Conservation (phyloP, 2,888 invertebrate genomes). For the Tillus elongatus region DNA sequence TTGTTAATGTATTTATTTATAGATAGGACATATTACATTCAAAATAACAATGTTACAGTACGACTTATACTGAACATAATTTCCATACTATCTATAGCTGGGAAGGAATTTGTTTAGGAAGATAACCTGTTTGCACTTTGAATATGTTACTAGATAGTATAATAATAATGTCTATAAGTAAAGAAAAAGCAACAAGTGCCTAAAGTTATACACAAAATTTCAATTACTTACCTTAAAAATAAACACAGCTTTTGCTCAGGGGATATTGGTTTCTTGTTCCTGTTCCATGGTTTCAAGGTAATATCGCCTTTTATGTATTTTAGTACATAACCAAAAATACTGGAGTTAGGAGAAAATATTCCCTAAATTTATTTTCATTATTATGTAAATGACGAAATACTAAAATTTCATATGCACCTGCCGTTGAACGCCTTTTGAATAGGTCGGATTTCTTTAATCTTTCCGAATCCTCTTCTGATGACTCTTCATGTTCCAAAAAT, state of each 20-base stretch:
- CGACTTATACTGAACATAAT: no score
- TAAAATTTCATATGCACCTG: constrained; percentile 6
- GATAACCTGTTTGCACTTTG: no score
- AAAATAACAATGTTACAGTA: no score
- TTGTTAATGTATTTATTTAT: no score
- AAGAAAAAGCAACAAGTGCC: no score
- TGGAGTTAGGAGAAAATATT: constrained; percentile 14
- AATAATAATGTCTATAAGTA: no score
- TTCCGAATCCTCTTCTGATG: constrained; percentile 4
- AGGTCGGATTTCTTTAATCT: neutral
- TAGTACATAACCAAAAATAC: constrained; percentile 17
- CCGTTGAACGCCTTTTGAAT: constrained; percentile 4
- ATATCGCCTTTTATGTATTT: constrained; percentile 19
- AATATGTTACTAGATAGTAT: no score
- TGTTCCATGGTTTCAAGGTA: constrained; percentile 17
- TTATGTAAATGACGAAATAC: constrained; percentile 1
- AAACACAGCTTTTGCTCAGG: constrained; percentile 17
- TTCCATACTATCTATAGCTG: no score
- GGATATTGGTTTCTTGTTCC: constrained; percentile 17
- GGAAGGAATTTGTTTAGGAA: no score
- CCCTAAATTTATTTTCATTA: constrained; percentile 17
- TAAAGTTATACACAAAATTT: no score
- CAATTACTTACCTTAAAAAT: constrained; percentile 13
- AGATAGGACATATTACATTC: no score
- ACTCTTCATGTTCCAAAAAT: constrained; percentile 8